These are phyloP conservation scores for Cylloceria caligata DNA, from an alignment of 2,888 invertebrate genomes.

Conservation along the genomic window DNA sequence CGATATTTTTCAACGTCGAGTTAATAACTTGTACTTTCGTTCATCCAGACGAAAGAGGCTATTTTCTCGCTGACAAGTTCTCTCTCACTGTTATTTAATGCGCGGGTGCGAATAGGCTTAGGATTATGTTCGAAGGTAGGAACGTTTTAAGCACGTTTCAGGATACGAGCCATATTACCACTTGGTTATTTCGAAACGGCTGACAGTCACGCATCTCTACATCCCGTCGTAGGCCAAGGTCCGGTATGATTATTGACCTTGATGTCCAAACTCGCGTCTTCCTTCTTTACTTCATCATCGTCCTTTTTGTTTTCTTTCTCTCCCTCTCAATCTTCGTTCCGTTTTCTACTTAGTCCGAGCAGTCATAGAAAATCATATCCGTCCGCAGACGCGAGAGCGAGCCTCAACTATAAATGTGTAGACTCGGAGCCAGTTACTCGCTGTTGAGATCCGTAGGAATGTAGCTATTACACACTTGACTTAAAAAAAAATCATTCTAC, in stretches of 20 bases:
- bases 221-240: constrained; percentile 51
- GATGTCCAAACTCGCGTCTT: constrained; percentile 31
- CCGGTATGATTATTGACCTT: constrained; percentile 56
- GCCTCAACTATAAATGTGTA: not conserved
- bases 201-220: constrained; percentile 60
- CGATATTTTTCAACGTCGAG: not conserved
- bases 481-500: constrained; percentile 31
- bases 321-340: constrained; percentile 20
- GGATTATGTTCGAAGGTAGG: constrained; percentile 9
- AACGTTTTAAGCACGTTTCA: constrained; percentile 37
- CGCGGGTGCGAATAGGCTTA: constrained; percentile 11
- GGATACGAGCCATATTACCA: constrained; percentile 56
- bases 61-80: constrained; percentile 6
- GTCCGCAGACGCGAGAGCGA: constrained; percentile 5
- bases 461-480: too few relatives aligned
- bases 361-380: constrained; percentile 37
- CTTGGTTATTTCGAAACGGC: constrained; percentile 57
- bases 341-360: constrained; percentile 15
- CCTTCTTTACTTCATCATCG: constrained; percentile 2
- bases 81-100: not conserved
- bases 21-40: constrained; percentile 1
- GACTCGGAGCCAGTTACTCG: constrained; percentile 43
- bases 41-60: not conserved
- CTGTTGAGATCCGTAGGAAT: constrained; percentile 51
- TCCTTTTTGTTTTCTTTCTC: not conserved